These are phyloP conservation scores for Philopedon plagiatum DNA, from an alignment of 2,888 invertebrate genomes.

Conservation along the genomic window DNA sequence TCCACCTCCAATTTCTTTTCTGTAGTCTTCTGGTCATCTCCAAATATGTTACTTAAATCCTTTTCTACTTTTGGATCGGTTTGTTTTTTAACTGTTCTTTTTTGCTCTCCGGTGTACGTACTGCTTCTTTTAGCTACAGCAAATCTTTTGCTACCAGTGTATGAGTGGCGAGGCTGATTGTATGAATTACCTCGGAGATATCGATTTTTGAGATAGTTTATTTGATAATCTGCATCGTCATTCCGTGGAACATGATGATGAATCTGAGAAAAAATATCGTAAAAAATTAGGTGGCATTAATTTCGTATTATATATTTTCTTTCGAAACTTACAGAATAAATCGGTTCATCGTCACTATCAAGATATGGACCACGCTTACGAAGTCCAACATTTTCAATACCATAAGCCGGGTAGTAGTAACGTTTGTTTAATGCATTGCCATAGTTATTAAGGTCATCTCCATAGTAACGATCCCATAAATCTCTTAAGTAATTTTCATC, in stretches of 20 bases:
- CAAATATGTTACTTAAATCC: slow-evolving; percentile 80
- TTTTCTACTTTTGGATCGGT: slow-evolving; percentile 81
- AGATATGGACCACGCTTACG: slow-evolving; percentile 59
- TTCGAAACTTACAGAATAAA: slow-evolving; percentile 32
- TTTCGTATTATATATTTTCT: not conserved
- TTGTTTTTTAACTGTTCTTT: slow-evolving; percentile 60
- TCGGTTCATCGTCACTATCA: slow-evolving; percentile 44
- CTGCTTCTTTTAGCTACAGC: slow-evolving; percentile 79
- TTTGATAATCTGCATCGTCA: slow-evolving; percentile 51
- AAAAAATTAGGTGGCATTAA: not conserved
- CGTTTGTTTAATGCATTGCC: slow-evolving; percentile 59
- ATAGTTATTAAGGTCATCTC: slow-evolving; percentile 59
- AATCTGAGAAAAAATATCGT: slow-evolving; percentile 28
- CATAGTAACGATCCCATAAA: slow-evolving; percentile 70
- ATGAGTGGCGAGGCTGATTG: slow-evolving; percentile 37
- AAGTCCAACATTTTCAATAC: slow-evolving; percentile 62
- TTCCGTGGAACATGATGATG: slow-evolving; percentile 52
- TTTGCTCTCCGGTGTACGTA: slow-evolving; percentile 56
- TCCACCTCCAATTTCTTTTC: slow-evolving; percentile 24
- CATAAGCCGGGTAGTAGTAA: slow-evolving; percentile 62
- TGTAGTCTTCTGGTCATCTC: slow-evolving; percentile 56
- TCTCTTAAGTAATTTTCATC: slow-evolving; percentile 70
- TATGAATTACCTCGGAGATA: slow-evolving; percentile 53
- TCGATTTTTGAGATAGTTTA: slow-evolving; percentile 51
- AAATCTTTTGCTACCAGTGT: slow-evolving; percentile 71